phyloP scores from a whole-genome alignment of 2,888 invertebrate species.

The Hedya salicella region DNA sequence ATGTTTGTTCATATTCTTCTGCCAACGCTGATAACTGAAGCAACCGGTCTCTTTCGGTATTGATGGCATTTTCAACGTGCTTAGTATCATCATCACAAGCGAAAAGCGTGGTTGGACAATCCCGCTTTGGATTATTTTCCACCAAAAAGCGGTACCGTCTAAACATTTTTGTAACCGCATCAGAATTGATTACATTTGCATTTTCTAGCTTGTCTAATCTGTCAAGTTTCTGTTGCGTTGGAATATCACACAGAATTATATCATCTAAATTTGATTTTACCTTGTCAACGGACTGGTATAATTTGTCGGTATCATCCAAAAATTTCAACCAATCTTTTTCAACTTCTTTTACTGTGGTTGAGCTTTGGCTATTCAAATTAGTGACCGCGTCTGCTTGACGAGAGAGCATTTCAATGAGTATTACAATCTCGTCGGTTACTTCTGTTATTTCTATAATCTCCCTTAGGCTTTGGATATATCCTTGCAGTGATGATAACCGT shows the following conservation, averaged over 20 bases:
- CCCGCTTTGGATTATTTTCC: constrained; percentile 88
- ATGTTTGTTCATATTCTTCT: constrained; percentile 94
- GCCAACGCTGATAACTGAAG: constrained; percentile 90
- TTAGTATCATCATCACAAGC: constrained; percentile 87
- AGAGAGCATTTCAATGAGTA: constrained; percentile 86
- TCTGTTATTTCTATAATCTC: constrained; percentile 88
- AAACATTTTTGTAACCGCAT: constrained; percentile 86
- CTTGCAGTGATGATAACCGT: constrained; percentile 74
- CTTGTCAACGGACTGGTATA: constrained; percentile 80
- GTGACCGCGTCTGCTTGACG: constrained; percentile 89
- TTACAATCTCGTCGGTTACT: constrained; percentile 87
- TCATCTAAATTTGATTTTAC: constrained; percentile 83
- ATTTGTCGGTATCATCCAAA: constrained; percentile 85
- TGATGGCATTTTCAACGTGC: constrained; percentile 88
- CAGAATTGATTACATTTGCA: constrained; percentile 86
- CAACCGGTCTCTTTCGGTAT: constrained; percentile 90
- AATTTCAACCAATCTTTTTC: constrained; percentile 90
- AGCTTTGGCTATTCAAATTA: constrained; percentile 83
- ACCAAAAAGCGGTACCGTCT: constrained; percentile 86
- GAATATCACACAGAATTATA: constrained; percentile 86
- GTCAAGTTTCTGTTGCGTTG: constrained; percentile 88
- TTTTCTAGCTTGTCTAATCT: constrained; percentile 89
- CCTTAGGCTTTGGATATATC: constrained; percentile 85
- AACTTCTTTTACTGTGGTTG: constrained; percentile 79
- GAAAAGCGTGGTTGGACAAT: constrained; percentile 88